These are phyloP conservation scores for Endotricha flammealis DNA, from an alignment of 2,888 invertebrate genomes.

Conservation along the genomic window DNA sequence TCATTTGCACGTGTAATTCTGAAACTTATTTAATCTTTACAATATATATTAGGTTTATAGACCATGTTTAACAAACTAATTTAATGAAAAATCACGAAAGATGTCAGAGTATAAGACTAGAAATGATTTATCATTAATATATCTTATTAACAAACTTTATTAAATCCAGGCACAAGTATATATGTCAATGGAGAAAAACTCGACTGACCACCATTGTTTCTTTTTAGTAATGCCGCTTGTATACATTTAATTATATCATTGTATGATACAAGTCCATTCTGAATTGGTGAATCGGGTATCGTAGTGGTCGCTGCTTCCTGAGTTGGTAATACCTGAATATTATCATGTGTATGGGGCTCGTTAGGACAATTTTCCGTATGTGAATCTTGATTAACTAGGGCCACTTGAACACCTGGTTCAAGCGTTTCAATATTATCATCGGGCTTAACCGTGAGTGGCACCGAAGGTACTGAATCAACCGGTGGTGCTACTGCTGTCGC, in stretches of 20 bases:
- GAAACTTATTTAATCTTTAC: not conserved
- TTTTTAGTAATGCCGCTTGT: constrained; percentile 38
- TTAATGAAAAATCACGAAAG: constrained; percentile 12
- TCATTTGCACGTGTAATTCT: constrained; percentile 8
- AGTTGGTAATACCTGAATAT: not conserved
- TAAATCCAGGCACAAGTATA: constrained; percentile 42
- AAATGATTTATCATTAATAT: constrained; percentile 13
- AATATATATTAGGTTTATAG: not conserved
- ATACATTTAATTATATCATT: constrained; percentile 55
- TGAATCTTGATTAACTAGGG: no score
- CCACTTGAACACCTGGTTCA: no score
- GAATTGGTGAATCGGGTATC: not conserved
- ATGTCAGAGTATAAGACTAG: constrained; percentile 34
- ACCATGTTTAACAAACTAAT: constrained; percentile 1
- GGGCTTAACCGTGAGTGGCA: not conserved
- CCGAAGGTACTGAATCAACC: constrained; percentile 12
- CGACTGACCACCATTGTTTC: constrained; percentile 16
- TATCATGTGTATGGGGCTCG: constrained; percentile 13
- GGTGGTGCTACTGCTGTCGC: constrained; percentile 10
- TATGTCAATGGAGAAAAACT: constrained; percentile 53
- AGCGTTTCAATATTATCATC: not conserved
- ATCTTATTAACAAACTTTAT: constrained; percentile 39
- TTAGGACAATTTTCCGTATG: constrained; percentile 8
- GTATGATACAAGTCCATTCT: constrained; percentile 33
- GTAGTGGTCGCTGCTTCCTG: not conserved